Conservation (phyloP, 2,797 vertebrate genomes). For the Hypotaenidia philippensis region DNA sequence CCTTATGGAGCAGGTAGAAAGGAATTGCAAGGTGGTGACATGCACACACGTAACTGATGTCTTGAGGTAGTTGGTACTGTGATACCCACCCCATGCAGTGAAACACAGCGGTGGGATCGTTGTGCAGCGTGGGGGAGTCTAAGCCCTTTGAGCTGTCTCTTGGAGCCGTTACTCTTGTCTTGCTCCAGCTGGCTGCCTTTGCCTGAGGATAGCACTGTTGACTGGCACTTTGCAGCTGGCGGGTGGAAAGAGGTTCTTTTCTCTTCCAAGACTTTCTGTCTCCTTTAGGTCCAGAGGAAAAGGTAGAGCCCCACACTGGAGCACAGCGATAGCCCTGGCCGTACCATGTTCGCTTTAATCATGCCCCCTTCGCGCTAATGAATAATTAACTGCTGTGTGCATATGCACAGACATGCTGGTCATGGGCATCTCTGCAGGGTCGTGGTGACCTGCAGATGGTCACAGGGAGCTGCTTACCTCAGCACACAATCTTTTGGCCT, state of each 20-base stretch:
- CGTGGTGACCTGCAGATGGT: conserved; percentile 37
- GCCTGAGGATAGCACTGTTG: not conserved
- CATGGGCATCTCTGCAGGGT: conserved; percentile 34
- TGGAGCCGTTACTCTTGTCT: not conserved
- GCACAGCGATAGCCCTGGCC: not conserved
- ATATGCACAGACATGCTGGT: not conserved
- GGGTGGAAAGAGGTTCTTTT: not conserved
- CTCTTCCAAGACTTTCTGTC: not conserved
- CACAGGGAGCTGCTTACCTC: conserved; percentile 30
- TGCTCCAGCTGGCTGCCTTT: not conserved
- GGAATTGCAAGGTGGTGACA: not conserved
- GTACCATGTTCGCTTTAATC: not conserved
- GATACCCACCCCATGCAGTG: not conserved
- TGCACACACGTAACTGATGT: not conserved
- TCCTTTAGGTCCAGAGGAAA: not conserved
- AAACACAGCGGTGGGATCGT: not conserved
- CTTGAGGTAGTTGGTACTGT: not conserved
- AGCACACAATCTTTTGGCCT: conserved; percentile 15
- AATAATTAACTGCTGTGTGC: conserved; percentile 56
- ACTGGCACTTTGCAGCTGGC: not conserved
- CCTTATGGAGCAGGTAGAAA: not conserved
- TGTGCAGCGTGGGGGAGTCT: not conserved
- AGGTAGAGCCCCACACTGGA: accelerated
- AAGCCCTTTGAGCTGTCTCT: not conserved
- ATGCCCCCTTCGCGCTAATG: not conserved